Base-by-base conservation (phyloP, 2,797 vertebrate species). In the Intellagama lesueurii region DNA sequence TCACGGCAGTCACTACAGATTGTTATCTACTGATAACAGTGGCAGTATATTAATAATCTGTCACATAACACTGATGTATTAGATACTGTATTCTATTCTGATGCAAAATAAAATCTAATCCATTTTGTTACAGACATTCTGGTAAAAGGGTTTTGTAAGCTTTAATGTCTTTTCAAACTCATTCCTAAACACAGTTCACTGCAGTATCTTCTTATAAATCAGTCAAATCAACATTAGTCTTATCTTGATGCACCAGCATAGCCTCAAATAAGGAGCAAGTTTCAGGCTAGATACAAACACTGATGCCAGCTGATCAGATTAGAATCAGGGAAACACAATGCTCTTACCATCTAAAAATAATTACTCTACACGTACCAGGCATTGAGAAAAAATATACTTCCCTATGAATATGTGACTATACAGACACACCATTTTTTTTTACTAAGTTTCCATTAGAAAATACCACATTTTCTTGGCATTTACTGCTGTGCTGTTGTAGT, bases 1-100 rank as follows among this genome's bases (percentile, higher is more conserved):
- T 96, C 56, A 91, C 83, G 44, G 28, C 69, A 88, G 24, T 93
- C 83, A 93, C 77, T 72, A 64, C 2, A 7, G 49, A 90, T 91
- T 93, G 28, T 17, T 90, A 94, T 94, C 90, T 91, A 75, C 83
- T 85, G 87, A 94, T 95, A 87, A 94, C 73, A 93, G 76, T 93
- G 92, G 79, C 92, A 95, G 90, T 92, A 94, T 96, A 95, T 96
- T 96, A 96, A 96, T 94, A 95, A 93, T 91, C 84, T 96, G 87
- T 95, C 86, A 60, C 91, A 85, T 93, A 94, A 95, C 94, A 80
- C 73, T 95, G 94, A 94, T 89, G 88, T 88, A 93, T n/a, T 88
- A 44, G 49, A 44, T 89, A 17, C 64, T 89, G 90, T 94, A 93
- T 96, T 95, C 88, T 0, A 0, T 90, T 94, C 84, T 92, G 92